Conservation (phyloP, 2,113 vertebrate species). For the Anolis carolinensis region DNA sequence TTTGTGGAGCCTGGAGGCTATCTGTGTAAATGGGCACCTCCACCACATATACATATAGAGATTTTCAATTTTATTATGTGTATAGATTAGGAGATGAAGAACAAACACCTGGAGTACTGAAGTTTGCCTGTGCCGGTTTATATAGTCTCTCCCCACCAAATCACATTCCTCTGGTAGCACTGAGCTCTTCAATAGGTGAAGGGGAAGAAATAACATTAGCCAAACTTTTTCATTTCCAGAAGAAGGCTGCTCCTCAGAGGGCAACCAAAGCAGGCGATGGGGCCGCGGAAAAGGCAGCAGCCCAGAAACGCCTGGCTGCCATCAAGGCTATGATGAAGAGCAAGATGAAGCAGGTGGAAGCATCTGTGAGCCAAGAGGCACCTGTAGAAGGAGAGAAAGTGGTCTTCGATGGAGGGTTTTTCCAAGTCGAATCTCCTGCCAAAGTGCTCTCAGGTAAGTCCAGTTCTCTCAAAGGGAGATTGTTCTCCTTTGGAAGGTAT, state of each 20-base stretch:
- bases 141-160: no score
- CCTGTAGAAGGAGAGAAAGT: constrained; percentile 64
- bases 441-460: constrained; percentile 81
- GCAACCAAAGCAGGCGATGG: constrained; percentile 54
- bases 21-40: no score
- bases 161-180: neutral
- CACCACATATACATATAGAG: no score
- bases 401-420: constrained; percentile 89
- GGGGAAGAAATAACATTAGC: neutral
- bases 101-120: no score
- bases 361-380: neutral
- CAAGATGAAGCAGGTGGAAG: constrained; percentile 50
- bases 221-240: constrained; percentile 73
- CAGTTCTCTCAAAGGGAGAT: neutral
- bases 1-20: no score
- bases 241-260: constrained; percentile 61
- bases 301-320: constrained; percentile 84
- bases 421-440: constrained; percentile 88
- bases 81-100: no score
- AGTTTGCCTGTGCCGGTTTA: no score
- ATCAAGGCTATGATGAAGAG: constrained; percentile 88
- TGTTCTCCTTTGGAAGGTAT: no score
- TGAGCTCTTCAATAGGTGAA: constrained; percentile 12
- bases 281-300: constrained; percentile 71
- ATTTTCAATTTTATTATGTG: no score